Conservation (phyloP, 2,888 invertebrate species). For the Cacoxenus indagator region DNA sequence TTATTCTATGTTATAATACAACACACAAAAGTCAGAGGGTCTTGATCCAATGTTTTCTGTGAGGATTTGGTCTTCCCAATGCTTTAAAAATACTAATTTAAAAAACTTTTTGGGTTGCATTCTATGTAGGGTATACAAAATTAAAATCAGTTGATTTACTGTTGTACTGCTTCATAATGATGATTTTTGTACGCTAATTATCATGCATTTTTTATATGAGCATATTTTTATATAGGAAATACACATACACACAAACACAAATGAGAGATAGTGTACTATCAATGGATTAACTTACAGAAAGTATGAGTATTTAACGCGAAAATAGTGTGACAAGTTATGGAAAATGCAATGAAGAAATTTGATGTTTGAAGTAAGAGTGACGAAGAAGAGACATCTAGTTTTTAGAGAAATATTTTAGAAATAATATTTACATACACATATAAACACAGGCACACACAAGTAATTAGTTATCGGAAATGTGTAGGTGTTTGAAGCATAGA, state of each 20-base stretch:
- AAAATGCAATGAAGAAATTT: conserved; percentile 13
- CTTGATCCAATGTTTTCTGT: too few relatives aligned
- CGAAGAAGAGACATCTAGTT: conserved; percentile 34
- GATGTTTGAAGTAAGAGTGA: not conserved
- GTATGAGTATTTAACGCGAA: not conserved
- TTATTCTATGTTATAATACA: too few relatives aligned
- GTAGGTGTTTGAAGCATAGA: conserved; percentile 20
- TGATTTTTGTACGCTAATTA: conserved; percentile 12
- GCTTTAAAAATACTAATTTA: too few relatives aligned
- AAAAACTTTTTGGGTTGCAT: not conserved
- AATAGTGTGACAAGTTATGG: too few relatives aligned
- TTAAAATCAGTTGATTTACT: conserved; percentile 4
- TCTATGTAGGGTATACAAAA: not conserved
- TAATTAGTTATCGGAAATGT: not conserved
- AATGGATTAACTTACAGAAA: too few relatives aligned
- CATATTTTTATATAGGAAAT: conserved; percentile 4
- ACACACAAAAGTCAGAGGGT: too few relatives aligned
- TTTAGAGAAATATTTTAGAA: conserved; percentile 19
- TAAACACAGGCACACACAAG: conserved; percentile 27
- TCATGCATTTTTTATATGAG: conserved; percentile 12
- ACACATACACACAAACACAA: not conserved
- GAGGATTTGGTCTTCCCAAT: too few relatives aligned
- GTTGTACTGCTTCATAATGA: conserved; percentile 15
- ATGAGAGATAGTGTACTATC: not conserved
- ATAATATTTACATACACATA: conserved; percentile 21